phyloP scores from a whole-genome alignment of 2,888 invertebrate species.

The Hesperia comma region DNA sequence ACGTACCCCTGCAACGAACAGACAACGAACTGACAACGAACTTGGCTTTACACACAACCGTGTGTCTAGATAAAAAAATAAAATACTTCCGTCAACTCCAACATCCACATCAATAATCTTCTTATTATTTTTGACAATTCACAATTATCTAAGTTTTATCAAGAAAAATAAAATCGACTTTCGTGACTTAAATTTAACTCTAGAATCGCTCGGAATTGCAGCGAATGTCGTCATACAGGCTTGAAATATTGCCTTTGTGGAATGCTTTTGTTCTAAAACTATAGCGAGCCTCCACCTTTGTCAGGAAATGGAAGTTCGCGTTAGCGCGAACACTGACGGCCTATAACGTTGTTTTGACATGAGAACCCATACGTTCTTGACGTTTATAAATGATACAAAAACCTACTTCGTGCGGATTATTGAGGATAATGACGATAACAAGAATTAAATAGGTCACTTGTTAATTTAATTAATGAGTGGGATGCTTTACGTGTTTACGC shows the following conservation, averaged over 20 bases:
- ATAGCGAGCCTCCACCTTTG: slow-evolving; percentile 16
- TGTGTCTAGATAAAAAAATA: no score
- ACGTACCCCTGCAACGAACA: no score
- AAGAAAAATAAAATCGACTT: background rate
- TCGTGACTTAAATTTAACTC: background rate
- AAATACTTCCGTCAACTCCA: no score
- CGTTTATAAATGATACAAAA: background rate
- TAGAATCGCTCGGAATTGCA: background rate
- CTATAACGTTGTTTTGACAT: slow-evolving; percentile 8
- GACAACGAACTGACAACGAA: no score
- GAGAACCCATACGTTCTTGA: slow-evolving; percentile 7
- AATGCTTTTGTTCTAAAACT: slow-evolving; percentile 33
- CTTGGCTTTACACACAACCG: no score
- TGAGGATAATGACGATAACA: no score
- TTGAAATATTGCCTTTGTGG: slow-evolving; percentile 32
- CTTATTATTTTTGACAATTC: no score
- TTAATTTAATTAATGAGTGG: no score
- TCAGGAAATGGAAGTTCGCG: slow-evolving; percentile 11
- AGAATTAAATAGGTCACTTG: no score
- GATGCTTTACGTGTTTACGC: no score
- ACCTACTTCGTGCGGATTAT: no score
- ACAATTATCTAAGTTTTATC: background rate
- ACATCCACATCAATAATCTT: no score
- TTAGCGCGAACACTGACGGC: slow-evolving; percentile 1
- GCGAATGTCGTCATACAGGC: slow-evolving; percentile 22